Evolutionary conservation across 2,113 vertebrate species (phyloP).

Genomic region (Strigops habroptila): DNA sequence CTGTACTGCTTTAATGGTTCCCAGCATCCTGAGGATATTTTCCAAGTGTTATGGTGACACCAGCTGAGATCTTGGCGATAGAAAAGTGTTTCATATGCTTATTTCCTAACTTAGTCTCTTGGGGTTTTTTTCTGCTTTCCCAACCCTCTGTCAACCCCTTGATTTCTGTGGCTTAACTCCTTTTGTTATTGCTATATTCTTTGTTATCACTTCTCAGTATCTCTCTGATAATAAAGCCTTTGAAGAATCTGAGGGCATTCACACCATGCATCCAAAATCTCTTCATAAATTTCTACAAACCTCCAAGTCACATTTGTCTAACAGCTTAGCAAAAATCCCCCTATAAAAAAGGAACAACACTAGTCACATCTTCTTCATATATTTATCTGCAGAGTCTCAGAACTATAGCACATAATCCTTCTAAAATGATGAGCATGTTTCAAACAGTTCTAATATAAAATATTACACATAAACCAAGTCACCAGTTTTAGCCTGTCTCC

Average conservation of each 20-base stretch:
- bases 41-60: conserved; percentile 44
- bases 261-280: background rate
- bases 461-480: background rate
- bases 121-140: background rate
- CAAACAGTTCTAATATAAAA: background rate
- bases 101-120: conserved; percentile 16
- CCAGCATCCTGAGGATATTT: conserved; percentile 25
- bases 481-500: background rate
- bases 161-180: conserved; percentile 10
- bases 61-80: conserved; percentile 26
- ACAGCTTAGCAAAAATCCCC: conserved; percentile 21
- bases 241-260: background rate
- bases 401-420: background rate
- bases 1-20: conserved; percentile 31
- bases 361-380: background rate
- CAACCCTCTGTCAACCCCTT: background rate
- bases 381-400: background rate
- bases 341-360: background rate
- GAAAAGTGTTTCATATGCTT: conserved; percentile 26
- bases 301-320: background rate
- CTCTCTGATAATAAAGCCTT: background rate
- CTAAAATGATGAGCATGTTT: background rate
- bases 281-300: background rate
- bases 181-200: background rate
- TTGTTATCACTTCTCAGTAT: background rate